Percentiles rank a stretch among this genome's conserved stretches.
These are phyloP conservation scores for Drosophila quinaria DNA, from an alignment of 2,888 invertebrate genomes.

Conservation along the genomic window DNA sequence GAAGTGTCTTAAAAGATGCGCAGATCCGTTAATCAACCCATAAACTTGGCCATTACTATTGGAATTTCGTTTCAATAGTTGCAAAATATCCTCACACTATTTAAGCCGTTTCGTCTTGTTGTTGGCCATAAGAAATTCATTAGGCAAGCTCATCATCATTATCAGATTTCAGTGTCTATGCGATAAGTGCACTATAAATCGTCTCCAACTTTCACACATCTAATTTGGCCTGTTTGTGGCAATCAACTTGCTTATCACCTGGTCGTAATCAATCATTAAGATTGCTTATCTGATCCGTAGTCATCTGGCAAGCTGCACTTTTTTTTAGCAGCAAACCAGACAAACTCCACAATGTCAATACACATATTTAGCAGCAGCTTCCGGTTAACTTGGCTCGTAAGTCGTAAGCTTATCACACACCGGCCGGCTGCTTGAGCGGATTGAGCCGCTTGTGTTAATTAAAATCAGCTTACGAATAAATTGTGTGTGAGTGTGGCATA, in stretches of 20 bases:
- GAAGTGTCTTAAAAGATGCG: background rate
- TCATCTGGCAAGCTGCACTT: slow-evolving; percentile 23
- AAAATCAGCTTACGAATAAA: slow-evolving; percentile 66
- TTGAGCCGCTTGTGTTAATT: slow-evolving; percentile 61
- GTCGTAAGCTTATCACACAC: slow-evolving; percentile 56
- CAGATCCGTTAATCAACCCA: background rate
- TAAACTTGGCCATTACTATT: slow-evolving; percentile 3
- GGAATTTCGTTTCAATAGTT: background rate
- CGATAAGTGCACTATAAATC: slow-evolving; percentile 44
- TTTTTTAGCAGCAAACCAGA: slow-evolving; percentile 33
- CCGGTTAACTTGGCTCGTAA: slow-evolving; percentile 51
- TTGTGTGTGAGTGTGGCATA: slow-evolving; percentile 58
- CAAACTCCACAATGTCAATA: slow-evolving; percentile 47
- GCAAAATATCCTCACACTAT: slow-evolving; percentile 25
- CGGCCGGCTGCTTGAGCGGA: slow-evolving; percentile 25
- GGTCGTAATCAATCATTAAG: slow-evolving; percentile 61
- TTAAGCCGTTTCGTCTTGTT: background rate
- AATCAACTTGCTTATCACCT: slow-evolving; percentile 54
- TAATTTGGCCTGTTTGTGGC: slow-evolving; percentile 41
- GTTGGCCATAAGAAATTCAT: slow-evolving; percentile 38
- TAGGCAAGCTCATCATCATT: slow-evolving; percentile 37
- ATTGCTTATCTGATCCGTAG: slow-evolving; percentile 51
- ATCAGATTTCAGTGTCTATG: slow-evolving; percentile 32
- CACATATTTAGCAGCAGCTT: slow-evolving; percentile 39
- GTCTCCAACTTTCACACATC: slow-evolving; percentile 47